Evolutionary conservation across 2,113 vertebrate species (phyloP), one percentile per base, ranked within the genome.

Genomic region (Diphyllodes magnificus): DNA sequence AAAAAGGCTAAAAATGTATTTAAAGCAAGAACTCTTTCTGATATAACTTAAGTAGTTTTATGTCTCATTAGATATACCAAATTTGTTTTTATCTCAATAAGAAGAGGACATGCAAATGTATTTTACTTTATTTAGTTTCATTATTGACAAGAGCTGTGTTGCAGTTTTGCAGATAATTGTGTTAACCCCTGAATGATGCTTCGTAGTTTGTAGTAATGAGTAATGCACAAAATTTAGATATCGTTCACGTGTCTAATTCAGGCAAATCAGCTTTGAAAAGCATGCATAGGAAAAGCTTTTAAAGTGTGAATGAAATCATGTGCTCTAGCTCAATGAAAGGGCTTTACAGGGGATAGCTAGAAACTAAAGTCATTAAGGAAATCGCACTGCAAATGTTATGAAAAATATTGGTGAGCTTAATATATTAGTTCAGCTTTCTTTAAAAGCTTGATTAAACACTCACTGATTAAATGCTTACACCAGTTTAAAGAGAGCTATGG

Each of bases 201-300:
- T 82, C 81, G 19, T 94, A 92, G 23, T 94, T 91, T 82, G 51
- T 79, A 50, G 40, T 91, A 91, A 89, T 88, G 66, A 96, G 60
- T 92, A 90, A 90, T 72, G 53, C 95, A 54, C 75, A 61, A 17
- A 81, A 92, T 97, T 81, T 92, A 88, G 88, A 61, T 93, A 57
- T 68, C 30, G 20, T 81, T 77, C 78, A 42, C 83, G 42, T 82
- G 31, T 69, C 61, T 95, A 91, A 79, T 85, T 86, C 44, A n/a
- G 82, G 65, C 80, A 68, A 97, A 90, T 47, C 47, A 84, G 75
- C 92, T 87, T 85, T 96, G 94, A 95, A 95, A 97, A 82, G 69
- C 91, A 68, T 65, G 61, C 21, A 42, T 87, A 78, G 82, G 56
- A 86, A 90, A 81, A 85, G 79, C 71, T 92, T 96, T 86, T 59